Base-by-base conservation (phyloP, 2,797 vertebrate genomes). In the Enteromius mattozi region DNA sequence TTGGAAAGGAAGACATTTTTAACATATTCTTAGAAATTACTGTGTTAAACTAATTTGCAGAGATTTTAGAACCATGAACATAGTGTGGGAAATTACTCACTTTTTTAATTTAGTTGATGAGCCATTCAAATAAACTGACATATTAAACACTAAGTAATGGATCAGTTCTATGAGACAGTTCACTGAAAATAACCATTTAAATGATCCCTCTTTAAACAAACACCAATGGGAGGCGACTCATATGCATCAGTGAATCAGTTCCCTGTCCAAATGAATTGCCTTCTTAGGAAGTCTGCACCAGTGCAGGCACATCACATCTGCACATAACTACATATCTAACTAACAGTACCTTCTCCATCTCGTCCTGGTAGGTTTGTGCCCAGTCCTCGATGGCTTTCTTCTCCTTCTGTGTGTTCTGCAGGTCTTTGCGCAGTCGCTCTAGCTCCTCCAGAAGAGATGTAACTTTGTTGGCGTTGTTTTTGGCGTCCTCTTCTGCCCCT, bases 331-430 rank as follows among this genome's bases (percentile, higher is more conserved):
- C 6, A 37, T 30, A 56, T 37, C 19, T 56, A 76, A 76, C 33
- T 8, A 40, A 35, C 21, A 14, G 27, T 89, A 98, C 98, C 94
- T 96, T 91, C 84, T 99, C 97, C 2, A 97, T 99, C 90, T 99
- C 97, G 21, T 93, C 90, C 90, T 96, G 96, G 93, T 99, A 99
- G 37, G 86, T 96, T 83, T 96, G 93, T 0, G 97, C 96, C 95
- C 94, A 90, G 65, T 99, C 96, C 90, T 99, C 96, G 54, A 99
- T 97, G 78, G 91, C 95, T 90, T 96, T 97, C 93, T 99, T 99
- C 93, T 99, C 98, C 6, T 94, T 92, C 90, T 93, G 97, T 0
- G 97, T 98, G 83, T 92, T 91, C 30, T 93, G 92, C 89, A 99
- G 95, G 89, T 99, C 97, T 90, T 95, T 97, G 77, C 87, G 95